A percentile compares a stretch with the other conserved stretches of the same genome.
Evolutionary conservation across 2,797 vertebrate species (phyloP).

Genomic region (Caiman crocodilus): DNA sequence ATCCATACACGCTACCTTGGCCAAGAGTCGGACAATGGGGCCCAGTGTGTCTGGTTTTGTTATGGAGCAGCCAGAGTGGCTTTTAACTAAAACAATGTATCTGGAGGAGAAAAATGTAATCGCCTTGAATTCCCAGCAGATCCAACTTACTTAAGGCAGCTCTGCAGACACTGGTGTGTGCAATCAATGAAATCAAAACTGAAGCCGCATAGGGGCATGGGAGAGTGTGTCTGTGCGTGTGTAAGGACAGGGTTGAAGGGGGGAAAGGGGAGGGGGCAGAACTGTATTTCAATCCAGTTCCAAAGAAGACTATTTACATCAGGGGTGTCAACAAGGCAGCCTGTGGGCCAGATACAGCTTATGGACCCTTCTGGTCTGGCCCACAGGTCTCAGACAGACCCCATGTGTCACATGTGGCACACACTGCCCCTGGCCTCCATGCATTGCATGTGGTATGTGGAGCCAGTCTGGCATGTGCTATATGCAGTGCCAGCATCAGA

Average conservation of each 20-base stretch:
- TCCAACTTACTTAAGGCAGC: conserved; percentile 48
- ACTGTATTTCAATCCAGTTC: background rate
- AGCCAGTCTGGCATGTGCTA: too few relatives aligned
- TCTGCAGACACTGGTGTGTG: conserved; percentile 27
- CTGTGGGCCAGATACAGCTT: too few relatives aligned
- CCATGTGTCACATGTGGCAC: too few relatives aligned
- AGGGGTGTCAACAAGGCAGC: background rate
- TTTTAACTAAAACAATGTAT: conserved; percentile 72
- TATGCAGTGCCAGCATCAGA: too few relatives aligned
- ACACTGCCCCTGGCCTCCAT: too few relatives aligned
- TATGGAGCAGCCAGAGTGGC: conserved; percentile 54
- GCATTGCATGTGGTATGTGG: too few relatives aligned
- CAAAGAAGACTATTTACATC: background rate
- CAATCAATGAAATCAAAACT: conserved; percentile 57
- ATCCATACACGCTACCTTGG: conserved; percentile 57
- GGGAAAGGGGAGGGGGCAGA: conserved; percentile 16
- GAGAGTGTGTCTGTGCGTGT: conserved; percentile 19
- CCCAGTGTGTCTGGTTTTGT: conserved; percentile 61
- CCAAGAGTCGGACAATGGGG: conserved; percentile 60
- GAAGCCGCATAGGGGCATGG: background rate
- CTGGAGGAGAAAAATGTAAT: conserved; percentile 61
- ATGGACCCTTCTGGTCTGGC: too few relatives aligned
- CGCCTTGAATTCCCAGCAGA: conserved; percentile 59
- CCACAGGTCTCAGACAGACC: too few relatives aligned
- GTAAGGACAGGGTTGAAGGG: background rate